Base-by-base conservation (phyloP, 2,113 vertebrate species). In the Pelodiscus sinensis region DNA sequence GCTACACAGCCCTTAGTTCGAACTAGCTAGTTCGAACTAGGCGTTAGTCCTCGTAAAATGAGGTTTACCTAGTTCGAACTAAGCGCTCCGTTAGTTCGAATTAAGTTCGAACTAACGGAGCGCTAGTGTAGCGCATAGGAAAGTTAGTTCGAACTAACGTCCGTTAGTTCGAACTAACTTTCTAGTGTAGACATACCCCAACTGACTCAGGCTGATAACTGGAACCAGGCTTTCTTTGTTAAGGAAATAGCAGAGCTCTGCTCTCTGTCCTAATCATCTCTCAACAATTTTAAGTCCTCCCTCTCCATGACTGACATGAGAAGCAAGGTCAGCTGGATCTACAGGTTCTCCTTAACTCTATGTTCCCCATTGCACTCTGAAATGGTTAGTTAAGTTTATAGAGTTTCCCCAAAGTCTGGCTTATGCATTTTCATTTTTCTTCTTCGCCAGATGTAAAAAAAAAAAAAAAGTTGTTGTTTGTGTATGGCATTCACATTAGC, bases 401-500 rank as follows among this genome's bases (percentile, higher is more conserved):
- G 56, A 81, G 80, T 82, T 94, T 65, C 73, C 91, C 86, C 93
- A 84, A 93, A 94, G 94, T 84, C 87, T 87, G 87, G 75, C 35
- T 87, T 89, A 92, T 50, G 57, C 55, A 78, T 85, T 80, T 81
- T 62, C 88, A 90, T 90, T 75, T 95, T 77, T 94, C 89, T 93
- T 79, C 52, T 88, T 27, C 95, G 89, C 94, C 90, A 92, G 78
- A 90, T 21, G 82, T 90, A 91, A 89, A 25, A 58, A 58, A 57
- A 55, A 55, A 56, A 88, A 91, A n/a, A 90, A 95, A 88, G 95
- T 96, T 97, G 97, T 97, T 97, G 96, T 97, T 97, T 97, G 95
- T 97, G 96, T 96, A 93, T 88, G 92, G 95, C 95, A 87, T 58
- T 87, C 96, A 97, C 96, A 97, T 98, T 97, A 98, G 96, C 97